Evolutionary conservation across 1,140 invertebrate species (phyloP).

Genomic region (Drosophila setifemur): DNA sequence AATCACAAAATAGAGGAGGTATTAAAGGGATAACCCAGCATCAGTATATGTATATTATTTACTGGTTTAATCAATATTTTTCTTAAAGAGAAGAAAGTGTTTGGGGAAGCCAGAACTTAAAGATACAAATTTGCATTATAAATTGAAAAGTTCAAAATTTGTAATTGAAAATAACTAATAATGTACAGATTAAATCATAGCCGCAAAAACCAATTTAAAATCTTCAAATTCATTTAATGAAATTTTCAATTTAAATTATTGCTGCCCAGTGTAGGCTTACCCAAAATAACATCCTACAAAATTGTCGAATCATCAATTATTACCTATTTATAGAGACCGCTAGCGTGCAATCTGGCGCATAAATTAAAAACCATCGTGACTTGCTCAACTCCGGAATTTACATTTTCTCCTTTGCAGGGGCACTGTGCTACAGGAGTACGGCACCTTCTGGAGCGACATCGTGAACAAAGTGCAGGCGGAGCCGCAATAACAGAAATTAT

Average conservation of each 20-base stretch:
- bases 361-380: conserved; percentile 28
- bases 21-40: neutral
- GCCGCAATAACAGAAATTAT: conserved; percentile 40
- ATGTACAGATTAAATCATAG: no score
- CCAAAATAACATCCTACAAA: conserved; percentile 4
- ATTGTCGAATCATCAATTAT: conserved; percentile 46
- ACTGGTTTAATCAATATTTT: conserved; percentile 13
- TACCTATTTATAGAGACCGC: conserved; percentile 38
- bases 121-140: no score
- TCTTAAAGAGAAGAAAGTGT: neutral
- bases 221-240: neutral
- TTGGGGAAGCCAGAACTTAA: no score
- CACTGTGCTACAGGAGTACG: conserved; percentile 88
- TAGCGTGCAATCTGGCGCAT: conserved; percentile 29
- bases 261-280: conserved; percentile 24
- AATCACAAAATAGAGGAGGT: conserved; percentile 8
- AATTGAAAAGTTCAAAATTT: no score
- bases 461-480: conserved; percentile 66
- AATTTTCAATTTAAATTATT: neutral
- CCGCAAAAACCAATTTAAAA: neutral
- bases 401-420: conserved; percentile 84
- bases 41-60: neutral
- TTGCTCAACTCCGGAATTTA: conserved; percentile 4
- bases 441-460: conserved; percentile 88
- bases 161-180: no score